phyloP scores from a whole-genome alignment of 53 echinoderm and acorn worm genomes.

The Hippasteria phrygiana region DNA sequence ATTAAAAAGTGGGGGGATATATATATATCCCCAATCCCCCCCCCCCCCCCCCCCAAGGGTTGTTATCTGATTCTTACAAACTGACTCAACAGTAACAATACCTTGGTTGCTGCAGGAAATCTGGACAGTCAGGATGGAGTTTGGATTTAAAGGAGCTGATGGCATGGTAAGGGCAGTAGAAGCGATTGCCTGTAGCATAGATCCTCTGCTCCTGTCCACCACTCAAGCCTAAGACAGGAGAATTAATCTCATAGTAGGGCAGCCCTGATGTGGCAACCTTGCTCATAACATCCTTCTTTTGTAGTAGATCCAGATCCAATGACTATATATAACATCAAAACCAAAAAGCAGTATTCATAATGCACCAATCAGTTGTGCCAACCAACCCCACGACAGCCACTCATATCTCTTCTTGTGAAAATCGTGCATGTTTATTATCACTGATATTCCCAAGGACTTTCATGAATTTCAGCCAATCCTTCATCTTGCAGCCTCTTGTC shows the following conservation, averaged over 20 bases:
- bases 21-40: no score
- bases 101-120: slow-evolving; percentile 57
- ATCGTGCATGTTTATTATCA: no score
- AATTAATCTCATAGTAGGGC: slow-evolving; percentile 53
- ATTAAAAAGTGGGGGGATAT: no score
- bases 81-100: background rate
- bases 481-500: no score
- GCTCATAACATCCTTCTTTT: slow-evolving; percentile 31
- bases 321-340: slow-evolving; percentile 6
- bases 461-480: no score
- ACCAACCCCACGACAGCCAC: no score
- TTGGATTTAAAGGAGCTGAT: slow-evolving; percentile 37
- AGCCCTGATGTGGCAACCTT: slow-evolving; percentile 52
- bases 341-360: background rate
- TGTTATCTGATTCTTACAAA: background rate
- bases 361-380: no score
- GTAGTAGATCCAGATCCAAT: slow-evolving; percentile 41
- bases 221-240: slow-evolving; percentile 20
- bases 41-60: background rate
- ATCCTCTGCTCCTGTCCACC: slow-evolving; percentile 46
- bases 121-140: slow-evolving; percentile 11
- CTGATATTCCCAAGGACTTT: no score
- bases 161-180: slow-evolving; percentile 49
- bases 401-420: no score
- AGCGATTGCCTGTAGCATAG: slow-evolving; percentile 58